Evolutionary conservation across 2,797 vertebrate genomes (phyloP), one percentile per base, ranked within the genome.

Genomic region (Babyrousa celebensis): DNA sequence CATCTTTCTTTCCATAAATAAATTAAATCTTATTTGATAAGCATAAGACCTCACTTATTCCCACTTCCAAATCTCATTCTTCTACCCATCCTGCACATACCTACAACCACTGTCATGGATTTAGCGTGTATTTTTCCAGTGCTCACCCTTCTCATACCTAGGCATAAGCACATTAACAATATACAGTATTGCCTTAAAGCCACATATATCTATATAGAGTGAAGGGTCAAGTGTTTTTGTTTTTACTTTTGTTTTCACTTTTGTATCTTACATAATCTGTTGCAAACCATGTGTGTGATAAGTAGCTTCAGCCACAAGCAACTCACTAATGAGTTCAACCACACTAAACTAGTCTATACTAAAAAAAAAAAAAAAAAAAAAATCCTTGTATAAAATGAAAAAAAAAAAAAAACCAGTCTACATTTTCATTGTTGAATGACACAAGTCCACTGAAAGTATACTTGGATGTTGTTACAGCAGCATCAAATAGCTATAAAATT

Each of bases 61-160:
- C 21, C 43, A 91, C 27, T 77, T 14, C 43, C 21, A 71, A 58
- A 32, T 20, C 29, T 21, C 17, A 36, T 77, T 74, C 9, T 85
- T 21, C 12, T 75, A 68, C 40, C 17, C 3, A 71, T 43, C 12
- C 36, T 54, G 4, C 20, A n/a, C 27, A 62, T 40, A 58, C 18
- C 56, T n/a, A 84, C 21, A 77, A 40, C 40, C 14, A n/a, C 23
- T 36, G 18, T 25, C 65, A 72, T 74, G 65, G 89, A 80, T 58
- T 72, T 48, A 40, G 4, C 25, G 14, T 89, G 6, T 62, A 67
- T 77, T 94, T 94, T 92, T 89, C 63, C 56, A 85, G 29, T 43
- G 29, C 86, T 82, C 23, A 86, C 25, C 40, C 3, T 65, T 89
- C 21, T 89, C 43, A 48, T 36, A 72, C 5, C 40, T 40, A 56